Conservation (phyloP, 2,797 vertebrate genomes). For the Rhinella marina region DNA sequence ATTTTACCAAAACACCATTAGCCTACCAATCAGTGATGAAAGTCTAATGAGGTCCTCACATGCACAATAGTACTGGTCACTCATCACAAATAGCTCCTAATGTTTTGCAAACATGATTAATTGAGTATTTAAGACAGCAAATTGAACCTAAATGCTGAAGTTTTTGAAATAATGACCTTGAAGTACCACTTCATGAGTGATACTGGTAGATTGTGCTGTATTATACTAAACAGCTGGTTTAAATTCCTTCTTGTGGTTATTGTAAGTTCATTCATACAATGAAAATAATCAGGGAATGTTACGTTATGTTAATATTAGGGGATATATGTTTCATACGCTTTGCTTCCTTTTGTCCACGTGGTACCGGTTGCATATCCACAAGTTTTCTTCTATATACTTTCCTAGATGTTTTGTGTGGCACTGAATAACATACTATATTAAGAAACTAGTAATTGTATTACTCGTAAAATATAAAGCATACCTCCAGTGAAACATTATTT, state of each 20-base stretch:
- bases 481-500: too few relatives aligned
- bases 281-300: background rate
- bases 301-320: background rate
- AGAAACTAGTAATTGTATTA: background rate
- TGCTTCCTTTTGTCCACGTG: too few relatives aligned
- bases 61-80: background rate
- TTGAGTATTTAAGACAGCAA: background rate
- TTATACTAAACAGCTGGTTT: background rate
- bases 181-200: slow-evolving; percentile 1
- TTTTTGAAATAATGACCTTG: background rate
- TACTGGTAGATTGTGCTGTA: background rate
- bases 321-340: background rate
- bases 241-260: background rate
- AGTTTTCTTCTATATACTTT: too few relatives aligned
- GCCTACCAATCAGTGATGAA: background rate
- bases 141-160: background rate
- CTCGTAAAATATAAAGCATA: too few relatives aligned
- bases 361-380: too few relatives aligned
- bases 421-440: background rate
- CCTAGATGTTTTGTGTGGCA: background rate
- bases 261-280: background rate
- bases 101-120: background rate
- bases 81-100: background rate
- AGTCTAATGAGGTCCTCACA: background rate
- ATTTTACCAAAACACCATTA: background rate